Evolutionary conservation across 2,888 invertebrate species (phyloP), one percentile per base, ranked within the genome.

Genomic region (Plebejus anna): DNA sequence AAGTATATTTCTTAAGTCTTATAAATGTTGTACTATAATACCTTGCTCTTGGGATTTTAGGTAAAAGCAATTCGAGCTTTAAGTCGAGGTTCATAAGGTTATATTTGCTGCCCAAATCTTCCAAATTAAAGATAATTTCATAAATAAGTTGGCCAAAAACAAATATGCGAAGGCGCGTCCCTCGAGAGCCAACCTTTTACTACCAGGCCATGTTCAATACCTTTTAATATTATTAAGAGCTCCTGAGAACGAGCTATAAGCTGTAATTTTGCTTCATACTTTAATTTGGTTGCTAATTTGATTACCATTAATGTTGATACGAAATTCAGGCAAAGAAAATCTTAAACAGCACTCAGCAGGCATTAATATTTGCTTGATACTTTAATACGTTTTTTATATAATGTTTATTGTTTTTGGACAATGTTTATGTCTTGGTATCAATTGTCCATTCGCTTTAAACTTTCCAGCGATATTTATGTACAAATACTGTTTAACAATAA

Each of bases 151-250:
- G 11, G 16, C 32, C 55, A 59, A 75, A 42, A 75, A 66, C 66
- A 66, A 66, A 66, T 32, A 66, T 66, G 32, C 66, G 66, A 66
- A 66, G 66, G 11, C 32, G 7, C 4, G 32, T 71, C 70, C 42
- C 38, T 16, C 6, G 70, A 42, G 70, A 11, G n/a, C 38, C 16
- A 75, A 28, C 57, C 75, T 71, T 77, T 77, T 75, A 42, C 70
- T 71, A 71, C 2, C 36, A 71, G 42, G 70, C 2, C 36, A 71
- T 71, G 70, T 36, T 70, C 70, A 38, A 70, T 70, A 70, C 70
- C 70, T 71, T 71, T 71, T 71, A 71, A 42, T 42, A 71, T n/a
- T 71, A 71, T 71, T 71, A 71, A 71, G 70, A 71, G 70, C 11
- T 42, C 38, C 38, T 42, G 70, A 6, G 5, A n/a, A n/a, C 36